These are phyloP conservation scores for Polyommatus icarus DNA, from an alignment of 2,888 invertebrate genomes.

Conservation along the genomic window DNA sequence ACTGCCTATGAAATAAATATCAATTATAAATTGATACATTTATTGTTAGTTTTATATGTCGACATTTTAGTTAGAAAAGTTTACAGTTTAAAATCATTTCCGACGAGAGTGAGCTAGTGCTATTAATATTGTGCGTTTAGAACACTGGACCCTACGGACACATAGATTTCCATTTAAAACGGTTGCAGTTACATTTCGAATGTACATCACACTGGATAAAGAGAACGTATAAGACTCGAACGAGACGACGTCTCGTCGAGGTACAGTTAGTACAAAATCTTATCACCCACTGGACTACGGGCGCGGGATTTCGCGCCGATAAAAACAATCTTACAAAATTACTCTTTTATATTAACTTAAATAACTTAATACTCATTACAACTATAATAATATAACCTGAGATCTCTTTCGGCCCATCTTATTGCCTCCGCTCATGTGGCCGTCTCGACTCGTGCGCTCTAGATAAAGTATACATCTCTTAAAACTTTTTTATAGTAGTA, in stretches of 20 bases:
- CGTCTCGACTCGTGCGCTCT: constrained; percentile 64
- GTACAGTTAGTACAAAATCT: constrained; percentile 62
- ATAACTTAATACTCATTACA: constrained; percentile 80
- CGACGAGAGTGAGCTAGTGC: constrained; percentile 75
- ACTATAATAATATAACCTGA: constrained; percentile 78
- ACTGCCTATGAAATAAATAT: constrained; percentile 78
- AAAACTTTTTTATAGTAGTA: constrained; percentile 79
- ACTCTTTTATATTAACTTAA: constrained; percentile 79
- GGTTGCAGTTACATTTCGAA: constrained; percentile 76
- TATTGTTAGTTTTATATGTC: constrained; percentile 75
- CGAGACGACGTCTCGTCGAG: constrained; percentile 59
- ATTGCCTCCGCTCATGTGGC: constrained; percentile 57
- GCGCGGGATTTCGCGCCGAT: constrained; percentile 60
- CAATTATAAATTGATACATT: constrained; percentile 78
- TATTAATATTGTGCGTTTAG: constrained; percentile 78
- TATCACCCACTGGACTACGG: constrained; percentile 61
- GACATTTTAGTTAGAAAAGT: constrained; percentile 73
- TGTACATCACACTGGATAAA: constrained; percentile 75
- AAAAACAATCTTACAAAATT: constrained; percentile 77
- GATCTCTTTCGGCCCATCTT: constrained; percentile 65
- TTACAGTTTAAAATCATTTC: constrained; percentile 62
- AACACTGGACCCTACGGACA: constrained; percentile 81
- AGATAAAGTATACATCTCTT: constrained; percentile 74
- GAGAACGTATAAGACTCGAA: constrained; percentile 63
- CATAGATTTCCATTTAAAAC: constrained; percentile 77